Conservation (phyloP, 2,113 vertebrate genomes). For the Limnothrissa miodon region DNA sequence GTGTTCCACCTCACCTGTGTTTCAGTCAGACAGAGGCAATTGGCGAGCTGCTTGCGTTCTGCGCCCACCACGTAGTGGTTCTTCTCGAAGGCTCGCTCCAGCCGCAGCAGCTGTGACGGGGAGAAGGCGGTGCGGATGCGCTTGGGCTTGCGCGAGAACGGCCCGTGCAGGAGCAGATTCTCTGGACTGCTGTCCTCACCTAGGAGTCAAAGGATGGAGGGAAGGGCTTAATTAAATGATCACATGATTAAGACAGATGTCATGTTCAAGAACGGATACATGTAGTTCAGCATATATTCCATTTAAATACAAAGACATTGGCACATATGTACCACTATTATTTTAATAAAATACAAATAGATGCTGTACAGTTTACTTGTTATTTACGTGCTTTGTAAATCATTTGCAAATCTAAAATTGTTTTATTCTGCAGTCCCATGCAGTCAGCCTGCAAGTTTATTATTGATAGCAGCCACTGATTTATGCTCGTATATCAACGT, state of each 20-base stretch:
- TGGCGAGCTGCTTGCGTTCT: constrained; percentile 80
- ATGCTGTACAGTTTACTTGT: background rate
- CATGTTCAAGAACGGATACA: background rate
- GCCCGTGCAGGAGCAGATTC: constrained; percentile 70
- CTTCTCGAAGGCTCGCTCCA: constrained; percentile 79
- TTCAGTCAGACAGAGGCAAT: constrained; percentile 76
- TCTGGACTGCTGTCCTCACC: constrained; percentile 74
- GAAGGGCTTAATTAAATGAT: background rate
- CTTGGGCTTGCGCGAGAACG: constrained; percentile 77
- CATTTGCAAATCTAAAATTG: background rate
- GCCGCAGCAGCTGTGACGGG: constrained; percentile 74
- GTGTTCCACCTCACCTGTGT: constrained; percentile 63
- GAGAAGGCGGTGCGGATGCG: constrained; percentile 76
- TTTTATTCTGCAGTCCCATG: background rate
- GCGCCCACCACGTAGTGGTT: constrained; percentile 81
- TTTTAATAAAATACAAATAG: background rate
- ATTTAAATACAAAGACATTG: too few species aligned
- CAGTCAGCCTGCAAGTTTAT: background rate
- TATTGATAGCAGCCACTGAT: background rate
- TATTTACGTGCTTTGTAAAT: background rate
- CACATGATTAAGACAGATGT: background rate
- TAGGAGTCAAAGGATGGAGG: constrained; percentile 35
- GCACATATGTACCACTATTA: background rate
- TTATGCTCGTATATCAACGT: background rate
- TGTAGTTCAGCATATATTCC: too few species aligned